Percentiles rank a stretch among this genome's conserved stretches.
Conservation (phyloP, 2,797 vertebrate genomes). For the Xenentodon cancila region DNA sequence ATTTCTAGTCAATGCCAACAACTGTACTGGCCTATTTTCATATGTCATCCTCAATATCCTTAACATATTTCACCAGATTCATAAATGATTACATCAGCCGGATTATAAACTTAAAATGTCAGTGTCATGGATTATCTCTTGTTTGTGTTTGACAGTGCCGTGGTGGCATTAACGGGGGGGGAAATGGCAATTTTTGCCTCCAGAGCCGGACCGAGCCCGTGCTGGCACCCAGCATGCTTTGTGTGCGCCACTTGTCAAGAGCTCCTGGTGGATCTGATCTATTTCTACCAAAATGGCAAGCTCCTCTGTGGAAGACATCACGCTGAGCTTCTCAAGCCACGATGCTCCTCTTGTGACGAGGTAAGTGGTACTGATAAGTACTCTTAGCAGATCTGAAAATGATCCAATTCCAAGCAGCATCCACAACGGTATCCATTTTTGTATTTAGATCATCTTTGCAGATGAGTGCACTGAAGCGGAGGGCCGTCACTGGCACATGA, state of each 20-base stretch:
- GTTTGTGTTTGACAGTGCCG: slow-evolving; percentile 70
- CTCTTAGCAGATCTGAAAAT: neutral
- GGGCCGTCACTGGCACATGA: slow-evolving; percentile 98
- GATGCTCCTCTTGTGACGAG: slow-evolving; percentile 94
- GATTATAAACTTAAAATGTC: neutral
- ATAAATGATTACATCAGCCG: neutral
- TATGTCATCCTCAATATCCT: no score
- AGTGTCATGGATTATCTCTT: slow-evolving; percentile 36
- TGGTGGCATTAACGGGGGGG: slow-evolving; percentile 88
- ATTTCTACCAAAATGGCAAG: slow-evolving; percentile 95
- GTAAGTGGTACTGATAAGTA: slow-evolving; percentile 24
- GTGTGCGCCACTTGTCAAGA: slow-evolving; percentile 91
- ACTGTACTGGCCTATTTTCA: no score
- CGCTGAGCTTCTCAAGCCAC: slow-evolving; percentile 93
- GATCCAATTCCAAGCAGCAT: neutral
- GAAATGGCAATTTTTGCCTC: slow-evolving; percentile 95
- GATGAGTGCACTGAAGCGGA: slow-evolving; percentile 98
- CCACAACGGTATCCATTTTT: slow-evolving; percentile 16
- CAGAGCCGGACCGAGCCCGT: slow-evolving; percentile 89
- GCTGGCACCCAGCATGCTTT: slow-evolving; percentile 97
- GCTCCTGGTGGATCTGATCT: slow-evolving; percentile 96
- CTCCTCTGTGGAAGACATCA: slow-evolving; percentile 96
- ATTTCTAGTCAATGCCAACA: no score
- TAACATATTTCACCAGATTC: no score
- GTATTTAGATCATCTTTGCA: slow-evolving; percentile 91